Evolutionary conservation across 2,113 vertebrate species (phyloP).

Genomic region (Chascanopsetta lugubris): DNA sequence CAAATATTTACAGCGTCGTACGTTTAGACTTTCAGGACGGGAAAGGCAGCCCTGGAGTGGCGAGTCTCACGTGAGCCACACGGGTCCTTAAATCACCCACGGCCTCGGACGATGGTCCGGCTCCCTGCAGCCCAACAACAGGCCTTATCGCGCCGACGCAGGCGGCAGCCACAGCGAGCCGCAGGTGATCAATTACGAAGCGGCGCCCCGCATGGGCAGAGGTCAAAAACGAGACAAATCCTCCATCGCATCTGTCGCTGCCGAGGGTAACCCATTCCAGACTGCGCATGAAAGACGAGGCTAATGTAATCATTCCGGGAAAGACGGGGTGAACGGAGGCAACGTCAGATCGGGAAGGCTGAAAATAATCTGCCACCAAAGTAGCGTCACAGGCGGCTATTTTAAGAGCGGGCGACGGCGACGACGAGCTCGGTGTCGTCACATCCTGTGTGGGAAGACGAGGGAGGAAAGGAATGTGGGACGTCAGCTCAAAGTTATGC

Average conservation of each 20-base stretch:
- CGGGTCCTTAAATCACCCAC: slow-evolving; percentile 35
- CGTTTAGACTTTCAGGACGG: not conserved
- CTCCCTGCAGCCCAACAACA: slow-evolving; percentile 23
- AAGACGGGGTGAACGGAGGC: too few species aligned
- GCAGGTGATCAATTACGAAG: slow-evolving; percentile 44
- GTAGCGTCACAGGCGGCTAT: slow-evolving; percentile 24
- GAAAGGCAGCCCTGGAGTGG: not conserved
- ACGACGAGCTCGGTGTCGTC: not conserved
- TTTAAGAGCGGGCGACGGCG: not conserved
- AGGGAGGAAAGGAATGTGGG: slow-evolving; percentile 22
- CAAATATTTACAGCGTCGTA: slow-evolving; percentile 9
- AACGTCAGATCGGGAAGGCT: slow-evolving; percentile 14
- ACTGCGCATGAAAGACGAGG: slow-evolving; percentile 29
- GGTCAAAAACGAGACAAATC: slow-evolving; percentile 47
- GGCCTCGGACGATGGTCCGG: slow-evolving; percentile 6
- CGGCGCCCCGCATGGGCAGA: slow-evolving; percentile 1
- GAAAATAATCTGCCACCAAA: slow-evolving; percentile 7
- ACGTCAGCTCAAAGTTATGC: not conserved
- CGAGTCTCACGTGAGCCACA: slow-evolving; percentile 6
- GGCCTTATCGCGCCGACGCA: slow-evolving; percentile 59
- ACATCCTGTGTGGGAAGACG: slow-evolving; percentile 3
- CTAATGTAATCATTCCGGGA: slow-evolving; percentile 16
- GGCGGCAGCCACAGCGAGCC: slow-evolving; percentile 36
- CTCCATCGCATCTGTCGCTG: slow-evolving; percentile 38
- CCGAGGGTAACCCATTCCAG: slow-evolving; percentile 51